A percentile compares a stretch with the other conserved stretches of the same genome.
Conservation (phyloP, 2,797 vertebrate species). For the Aphelocoma californica region DNA sequence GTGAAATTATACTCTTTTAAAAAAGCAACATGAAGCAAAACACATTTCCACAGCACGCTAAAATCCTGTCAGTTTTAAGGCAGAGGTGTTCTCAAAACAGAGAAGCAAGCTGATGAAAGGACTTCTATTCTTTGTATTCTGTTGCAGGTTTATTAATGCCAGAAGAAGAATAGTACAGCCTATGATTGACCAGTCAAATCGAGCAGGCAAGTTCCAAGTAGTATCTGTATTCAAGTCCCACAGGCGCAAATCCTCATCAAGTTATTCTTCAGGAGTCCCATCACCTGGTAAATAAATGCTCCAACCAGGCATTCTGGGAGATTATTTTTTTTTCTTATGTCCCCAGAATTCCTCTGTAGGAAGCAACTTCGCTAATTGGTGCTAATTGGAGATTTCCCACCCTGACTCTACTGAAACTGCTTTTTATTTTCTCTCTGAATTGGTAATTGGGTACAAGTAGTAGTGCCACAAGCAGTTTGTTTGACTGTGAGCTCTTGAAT, state of each 20-base stretch:
- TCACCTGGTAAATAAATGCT: conserved; percentile 79
- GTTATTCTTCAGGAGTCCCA: conserved; percentile 72
- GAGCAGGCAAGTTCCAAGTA: conserved; percentile 93
- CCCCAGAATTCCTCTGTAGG: conserved; percentile 81
- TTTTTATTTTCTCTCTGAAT: conserved; percentile 90
- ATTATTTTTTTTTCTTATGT: conserved; percentile 71
- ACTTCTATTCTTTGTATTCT: conserved; percentile 78
- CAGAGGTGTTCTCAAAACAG: conserved; percentile 31
- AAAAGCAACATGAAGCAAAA: background rate
- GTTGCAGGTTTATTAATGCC: conserved; percentile 99
- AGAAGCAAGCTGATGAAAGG: conserved; percentile 57
- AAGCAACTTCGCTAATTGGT: conserved; percentile 89
- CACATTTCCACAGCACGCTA: background rate
- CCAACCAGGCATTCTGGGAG: conserved; percentile 80
- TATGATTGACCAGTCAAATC: conserved; percentile 99
- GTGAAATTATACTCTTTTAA: conserved; percentile 13
- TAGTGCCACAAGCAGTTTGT: conserved; percentile 83
- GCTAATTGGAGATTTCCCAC: conserved; percentile 97
- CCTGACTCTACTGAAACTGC: conserved; percentile 86
- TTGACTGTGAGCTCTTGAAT: conserved; percentile 80
- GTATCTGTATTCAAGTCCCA: conserved; percentile 72
- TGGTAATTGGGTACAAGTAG: conserved; percentile 92
- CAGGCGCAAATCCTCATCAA: conserved; percentile 73
- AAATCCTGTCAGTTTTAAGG: background rate
- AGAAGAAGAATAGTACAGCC: conserved; percentile 99